Conservation (phyloP, 2,888 invertebrate genomes). For the Apocheima hispidaria region DNA sequence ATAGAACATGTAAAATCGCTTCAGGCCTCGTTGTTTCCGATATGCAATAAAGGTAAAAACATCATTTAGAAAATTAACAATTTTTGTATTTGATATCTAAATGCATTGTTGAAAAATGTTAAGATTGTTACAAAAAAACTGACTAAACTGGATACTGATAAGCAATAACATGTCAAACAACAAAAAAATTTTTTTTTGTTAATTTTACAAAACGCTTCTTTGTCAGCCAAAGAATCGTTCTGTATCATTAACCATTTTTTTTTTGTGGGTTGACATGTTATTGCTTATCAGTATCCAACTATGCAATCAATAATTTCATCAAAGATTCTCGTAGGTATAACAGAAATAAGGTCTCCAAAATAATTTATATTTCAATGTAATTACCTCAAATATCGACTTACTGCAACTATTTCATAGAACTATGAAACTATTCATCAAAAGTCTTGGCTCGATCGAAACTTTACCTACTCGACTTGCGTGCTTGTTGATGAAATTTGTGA, state of each 20-base stretch:
- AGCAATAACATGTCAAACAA: too few species aligned
- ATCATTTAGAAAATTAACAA: not conserved
- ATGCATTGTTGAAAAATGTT: not conserved
- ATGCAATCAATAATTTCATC: not conserved
- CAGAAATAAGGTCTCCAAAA: not conserved
- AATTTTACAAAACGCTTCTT: too few species aligned
- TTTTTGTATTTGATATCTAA: not conserved
- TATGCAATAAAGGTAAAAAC: slow-evolving; percentile 80
- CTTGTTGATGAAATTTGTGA: slow-evolving; percentile 49
- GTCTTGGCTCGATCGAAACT: slow-evolving; percentile 28
- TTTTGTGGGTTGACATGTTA: too few species aligned
- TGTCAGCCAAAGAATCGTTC: too few species aligned
- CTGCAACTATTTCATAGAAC: slow-evolving; percentile 8
- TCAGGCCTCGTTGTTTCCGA: slow-evolving; percentile 89
- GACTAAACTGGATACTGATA: too few species aligned
- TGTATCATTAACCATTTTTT: too few species aligned
- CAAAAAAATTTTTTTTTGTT: too few species aligned
- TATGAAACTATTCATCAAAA: slow-evolving; percentile 27
- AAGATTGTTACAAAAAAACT: not conserved
- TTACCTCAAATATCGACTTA: not conserved
- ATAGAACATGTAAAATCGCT: slow-evolving; percentile 87
- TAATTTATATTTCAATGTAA: not conserved
- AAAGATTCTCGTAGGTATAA: too few species aligned
- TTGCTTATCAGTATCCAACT: too few species aligned
- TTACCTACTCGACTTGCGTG: slow-evolving; percentile 52